Conservation (phyloP, 2,888 invertebrate genomes). For the Drosophila greeni region DNA sequence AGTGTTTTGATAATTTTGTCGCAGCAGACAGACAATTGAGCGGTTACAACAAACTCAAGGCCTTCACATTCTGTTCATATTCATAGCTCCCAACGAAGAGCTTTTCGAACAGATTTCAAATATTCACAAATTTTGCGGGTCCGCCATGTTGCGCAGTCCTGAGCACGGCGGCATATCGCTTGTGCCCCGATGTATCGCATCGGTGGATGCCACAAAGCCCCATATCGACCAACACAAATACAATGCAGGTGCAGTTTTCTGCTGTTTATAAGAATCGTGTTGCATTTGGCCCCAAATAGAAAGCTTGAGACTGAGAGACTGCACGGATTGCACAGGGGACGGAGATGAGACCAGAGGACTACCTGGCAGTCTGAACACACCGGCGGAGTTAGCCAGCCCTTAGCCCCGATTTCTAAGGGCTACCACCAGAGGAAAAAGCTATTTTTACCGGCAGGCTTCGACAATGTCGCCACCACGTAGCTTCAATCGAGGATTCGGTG, state of each 20-base stretch:
- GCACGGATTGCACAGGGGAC: not conserved
- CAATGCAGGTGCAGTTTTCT: conserved; percentile 7
- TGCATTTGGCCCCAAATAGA: not conserved
- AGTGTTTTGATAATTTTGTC: conserved; percentile 12
- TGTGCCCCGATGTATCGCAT: conserved; percentile 10
- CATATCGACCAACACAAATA: conserved; percentile 5
- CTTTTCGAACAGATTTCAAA: not conserved
- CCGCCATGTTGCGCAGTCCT: conserved; percentile 17
- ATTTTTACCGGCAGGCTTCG: conserved; percentile 27
- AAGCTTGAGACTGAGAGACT: not conserved
- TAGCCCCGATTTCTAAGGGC: not conserved
- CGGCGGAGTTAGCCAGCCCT: not conserved
- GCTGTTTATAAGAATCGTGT: conserved; percentile 1
- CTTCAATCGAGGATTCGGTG: conserved; percentile 38
- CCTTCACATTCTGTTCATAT: not conserved
- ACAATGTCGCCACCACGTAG: conserved; percentile 53
- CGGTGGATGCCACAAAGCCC: conserved; percentile 7
- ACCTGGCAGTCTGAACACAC: not conserved
- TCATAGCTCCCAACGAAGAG: not conserved
- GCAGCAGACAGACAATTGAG: not conserved
- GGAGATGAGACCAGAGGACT: not conserved
- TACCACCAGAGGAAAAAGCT: conserved; percentile 2
- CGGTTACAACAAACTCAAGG: not conserved
- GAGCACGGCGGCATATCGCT: conserved; percentile 6
- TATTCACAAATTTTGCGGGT: conserved; percentile 6